Evolutionary conservation across 2,888 invertebrate species (phyloP).

Genomic region (Dendrolimus pini): DNA sequence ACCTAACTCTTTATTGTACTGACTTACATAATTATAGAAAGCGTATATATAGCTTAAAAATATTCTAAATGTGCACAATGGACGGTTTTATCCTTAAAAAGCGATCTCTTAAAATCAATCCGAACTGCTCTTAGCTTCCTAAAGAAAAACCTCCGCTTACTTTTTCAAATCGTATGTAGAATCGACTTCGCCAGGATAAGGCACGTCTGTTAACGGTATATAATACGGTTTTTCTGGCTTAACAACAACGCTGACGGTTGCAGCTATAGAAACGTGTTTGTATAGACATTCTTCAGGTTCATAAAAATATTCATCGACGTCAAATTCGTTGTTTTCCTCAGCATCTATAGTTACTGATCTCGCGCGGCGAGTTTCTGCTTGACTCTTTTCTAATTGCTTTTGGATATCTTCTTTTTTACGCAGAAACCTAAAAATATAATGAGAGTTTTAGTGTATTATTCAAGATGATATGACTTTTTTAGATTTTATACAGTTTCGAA

Average conservation of each 20-base stretch:
- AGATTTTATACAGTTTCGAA: too few species aligned
- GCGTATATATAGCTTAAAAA: too few species aligned
- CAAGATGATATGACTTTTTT: neutral
- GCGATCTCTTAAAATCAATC: too few species aligned
- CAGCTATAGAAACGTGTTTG: constrained; percentile 23
- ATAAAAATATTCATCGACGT: constrained; percentile 41
- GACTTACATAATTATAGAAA: too few species aligned
- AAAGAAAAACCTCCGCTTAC: constrained; percentile 21
- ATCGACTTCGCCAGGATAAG: constrained; percentile 53
- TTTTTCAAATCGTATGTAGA: constrained; percentile 55
- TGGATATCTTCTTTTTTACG: constrained; percentile 50
- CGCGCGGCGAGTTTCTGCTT: constrained; percentile 12
- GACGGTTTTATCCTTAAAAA: too few species aligned
- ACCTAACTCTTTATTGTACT: too few species aligned
- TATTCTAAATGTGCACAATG: too few species aligned
- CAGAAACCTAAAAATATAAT: constrained; percentile 32
- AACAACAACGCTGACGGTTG: constrained; percentile 20
- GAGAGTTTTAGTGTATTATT: neutral
- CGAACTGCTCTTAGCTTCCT: too few species aligned
- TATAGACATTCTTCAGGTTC: constrained; percentile 39
- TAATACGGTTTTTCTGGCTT: constrained; percentile 41
- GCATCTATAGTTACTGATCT: constrained; percentile 13
- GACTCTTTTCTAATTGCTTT: constrained; percentile 30
- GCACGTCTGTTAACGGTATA: constrained; percentile 53
- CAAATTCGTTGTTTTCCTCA: constrained; percentile 45